A percentile compares a stretch with the other conserved stretches of the same genome.
Conservation (phyloP, 1,140 invertebrate genomes). For the Doryteuthis pealeii region DNA sequence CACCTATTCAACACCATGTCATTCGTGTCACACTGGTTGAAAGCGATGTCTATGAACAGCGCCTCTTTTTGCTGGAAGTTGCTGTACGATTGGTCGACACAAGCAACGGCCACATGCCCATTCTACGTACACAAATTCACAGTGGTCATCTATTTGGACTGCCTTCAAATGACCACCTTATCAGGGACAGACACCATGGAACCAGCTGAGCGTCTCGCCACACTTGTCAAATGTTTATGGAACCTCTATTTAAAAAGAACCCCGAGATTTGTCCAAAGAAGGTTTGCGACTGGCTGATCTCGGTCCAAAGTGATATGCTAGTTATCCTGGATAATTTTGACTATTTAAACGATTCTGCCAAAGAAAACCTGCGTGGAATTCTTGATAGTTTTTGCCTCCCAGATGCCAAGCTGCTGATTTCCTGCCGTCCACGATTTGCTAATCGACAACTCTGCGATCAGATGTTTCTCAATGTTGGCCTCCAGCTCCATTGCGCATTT, state of each 20-base stretch:
- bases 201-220: neutral
- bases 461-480: neutral
- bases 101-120: neutral
- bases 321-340: slow-evolving; percentile 12
- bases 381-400: neutral
- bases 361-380: neutral
- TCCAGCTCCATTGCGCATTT: neutral
- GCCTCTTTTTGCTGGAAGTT: slow-evolving; percentile 6
- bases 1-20: neutral
- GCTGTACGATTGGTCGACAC: neutral
- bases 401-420: neutral
- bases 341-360: neutral
- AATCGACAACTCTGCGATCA: neutral
- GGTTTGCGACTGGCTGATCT: slow-evolving; percentile 8
- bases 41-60: neutral
- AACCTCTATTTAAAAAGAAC: neutral
- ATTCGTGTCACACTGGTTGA: neutral
- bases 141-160: slow-evolving; percentile 2
- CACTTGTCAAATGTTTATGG: neutral
- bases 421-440: neutral
- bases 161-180: neutral
- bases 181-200: neutral
- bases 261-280: neutral
- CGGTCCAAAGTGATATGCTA: neutral
- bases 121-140: slow-evolving; percentile 6